Evolutionary conservation across 2,888 invertebrate species (phyloP).

Genomic region (Meghimatium bilineatum): DNA sequence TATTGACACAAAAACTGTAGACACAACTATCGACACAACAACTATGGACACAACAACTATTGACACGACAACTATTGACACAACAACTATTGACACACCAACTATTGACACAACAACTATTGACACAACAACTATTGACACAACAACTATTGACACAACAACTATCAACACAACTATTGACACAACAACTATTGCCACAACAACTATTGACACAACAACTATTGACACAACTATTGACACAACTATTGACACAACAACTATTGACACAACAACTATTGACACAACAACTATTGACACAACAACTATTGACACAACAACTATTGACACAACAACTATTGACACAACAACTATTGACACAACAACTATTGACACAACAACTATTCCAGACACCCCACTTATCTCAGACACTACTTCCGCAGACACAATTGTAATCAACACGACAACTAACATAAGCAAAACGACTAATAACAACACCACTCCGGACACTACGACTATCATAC

Average conservation of each 20-base stretch:
- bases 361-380: background rate
- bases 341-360: background rate
- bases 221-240: background rate
- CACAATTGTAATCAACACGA: background rate
- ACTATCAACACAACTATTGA: background rate
- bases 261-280: background rate
- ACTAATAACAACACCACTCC: background rate
- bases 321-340: background rate
- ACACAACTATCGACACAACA: background rate
- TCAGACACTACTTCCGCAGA: background rate
- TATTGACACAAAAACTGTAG: background rate
- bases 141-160: background rate
- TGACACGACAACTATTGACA: background rate
- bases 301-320: background rate
- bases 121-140: background rate
- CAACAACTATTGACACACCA: background rate
- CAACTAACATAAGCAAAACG: background rate
- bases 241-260: background rate
- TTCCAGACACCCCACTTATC: background rate
- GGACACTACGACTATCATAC: background rate
- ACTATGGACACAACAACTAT: background rate
- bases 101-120: background rate
- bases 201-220: background rate
- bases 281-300: background rate
- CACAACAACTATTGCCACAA: background rate